A percentile compares a stretch with the other conserved stretches of the same genome.
Evolutionary conservation across 2,797 vertebrate species (phyloP).

Genomic region (Sebastes trivittatus): DNA sequence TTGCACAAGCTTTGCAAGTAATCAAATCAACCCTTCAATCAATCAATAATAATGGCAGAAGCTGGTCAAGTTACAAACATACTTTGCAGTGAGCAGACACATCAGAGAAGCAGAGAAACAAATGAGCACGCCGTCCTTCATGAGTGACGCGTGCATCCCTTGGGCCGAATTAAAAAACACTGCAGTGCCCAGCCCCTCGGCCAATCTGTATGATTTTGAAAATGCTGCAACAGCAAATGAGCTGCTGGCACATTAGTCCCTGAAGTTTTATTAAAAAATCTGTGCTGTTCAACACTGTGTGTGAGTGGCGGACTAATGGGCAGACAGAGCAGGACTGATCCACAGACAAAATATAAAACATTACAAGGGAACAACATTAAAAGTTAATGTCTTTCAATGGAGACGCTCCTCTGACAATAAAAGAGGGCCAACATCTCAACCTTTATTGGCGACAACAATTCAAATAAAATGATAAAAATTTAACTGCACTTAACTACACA

Average conservation of each 20-base stretch:
- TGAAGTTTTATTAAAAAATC: constrained; percentile 24
- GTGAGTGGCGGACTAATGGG: neutral
- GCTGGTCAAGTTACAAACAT: neutral
- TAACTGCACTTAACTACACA: neutral
- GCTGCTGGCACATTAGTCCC: constrained; percentile 1
- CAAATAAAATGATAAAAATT: neutral
- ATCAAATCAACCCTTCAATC: neutral
- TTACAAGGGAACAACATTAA: neutral
- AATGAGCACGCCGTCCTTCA: neutral
- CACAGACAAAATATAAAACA: neutral
- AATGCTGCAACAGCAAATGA: constrained; percentile 13
- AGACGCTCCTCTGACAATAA: neutral
- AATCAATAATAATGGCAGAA: neutral
- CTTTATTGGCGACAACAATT: neutral
- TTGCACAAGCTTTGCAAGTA: neutral
- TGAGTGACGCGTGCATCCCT: constrained; percentile 1
- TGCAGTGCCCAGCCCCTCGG: neutral
- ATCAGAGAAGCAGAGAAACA: constrained; percentile 6
- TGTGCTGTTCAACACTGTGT: neutral
- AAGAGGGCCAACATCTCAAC: neutral
- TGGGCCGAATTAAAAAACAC: constrained; percentile 20
- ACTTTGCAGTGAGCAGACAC: neutral
- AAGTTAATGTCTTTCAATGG: neutral
- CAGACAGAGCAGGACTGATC: neutral
- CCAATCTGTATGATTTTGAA: neutral